Percentiles rank a stretch among this genome's conserved stretches.
phyloP scores from a whole-genome alignment of 2,113 vertebrate species.

The Pantherophis guttatus region DNA sequence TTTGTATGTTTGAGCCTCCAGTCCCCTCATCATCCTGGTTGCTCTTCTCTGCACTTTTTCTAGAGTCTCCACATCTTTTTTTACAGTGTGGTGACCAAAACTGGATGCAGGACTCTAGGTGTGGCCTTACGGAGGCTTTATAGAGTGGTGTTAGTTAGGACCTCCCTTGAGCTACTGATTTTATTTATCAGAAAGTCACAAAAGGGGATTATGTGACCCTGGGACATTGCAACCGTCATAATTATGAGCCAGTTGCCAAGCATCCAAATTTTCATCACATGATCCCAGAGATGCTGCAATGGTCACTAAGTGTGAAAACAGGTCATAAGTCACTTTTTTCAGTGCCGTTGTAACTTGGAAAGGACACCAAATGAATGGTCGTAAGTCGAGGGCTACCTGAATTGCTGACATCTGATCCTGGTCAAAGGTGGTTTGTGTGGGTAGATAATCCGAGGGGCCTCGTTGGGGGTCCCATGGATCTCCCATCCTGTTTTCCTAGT shows the following conservation, averaged over 20 bases:
- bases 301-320: no score
- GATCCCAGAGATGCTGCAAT: no score
- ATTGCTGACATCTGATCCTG: neutral
- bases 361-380: neutral
- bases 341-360: no score
- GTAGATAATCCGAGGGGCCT: neutral
- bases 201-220: neutral
- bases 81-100: no score
- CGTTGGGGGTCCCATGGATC: neutral
- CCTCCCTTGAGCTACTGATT: neutral
- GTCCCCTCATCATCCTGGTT: no score
- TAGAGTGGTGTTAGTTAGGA: no score
- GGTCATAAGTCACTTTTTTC: no score
- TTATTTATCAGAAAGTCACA: neutral
- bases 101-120: no score
- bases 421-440: neutral
- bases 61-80: no score
- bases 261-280: neutral
- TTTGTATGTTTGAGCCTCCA: fast-evolving
- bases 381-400: neutral
- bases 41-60: no score
- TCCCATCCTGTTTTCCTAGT: neutral
- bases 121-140: no score
- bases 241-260: neutral
- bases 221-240: neutral